Evolutionary conservation across 2,113 vertebrate species (phyloP), one percentile per base, ranked within the genome.

Genomic region (Cinclus mexicanus): DNA sequence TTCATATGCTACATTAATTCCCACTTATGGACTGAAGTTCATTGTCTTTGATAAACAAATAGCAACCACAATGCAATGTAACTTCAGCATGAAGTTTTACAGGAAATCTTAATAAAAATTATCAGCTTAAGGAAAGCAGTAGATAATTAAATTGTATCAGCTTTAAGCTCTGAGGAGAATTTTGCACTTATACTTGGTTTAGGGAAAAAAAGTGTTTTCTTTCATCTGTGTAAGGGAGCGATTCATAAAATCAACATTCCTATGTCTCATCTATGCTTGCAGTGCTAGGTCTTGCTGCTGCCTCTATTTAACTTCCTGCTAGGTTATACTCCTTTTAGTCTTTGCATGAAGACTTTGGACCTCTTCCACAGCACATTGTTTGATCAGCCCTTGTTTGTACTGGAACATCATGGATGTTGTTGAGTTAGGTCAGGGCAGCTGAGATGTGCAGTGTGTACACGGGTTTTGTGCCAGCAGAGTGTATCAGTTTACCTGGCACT

Each of bases 141-240:
- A 49, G 17, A 16, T 71, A 68, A 87, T 64, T 47, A 8, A 75
- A 82, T 60, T 31, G 3, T 49, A 61, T 64, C 16, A 53, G 24
- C 53, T 85, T 83, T 42, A 86, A 70, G 10, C 39, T 90, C 21
- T 50, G 57, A 33, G 16, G 35, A 9, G 11, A 16, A 19, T 77
- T 49, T 76, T 83, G 65, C 56, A 31, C 28, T 87, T 69, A 6
- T 3, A 79, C 6, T 28, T 84, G 37, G 6, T 69, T 91, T 85
- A 72, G 50, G 44, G 24, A 68, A 41, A 41, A 89, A 65, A 21
- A 84, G 20, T 67, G 29, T 60, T 80, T 88, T 71, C 63, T 61
- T 87, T 70, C 28, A 29, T 64, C 44, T 1, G 0, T 74, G 16
- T 75, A 47, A 80, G 46, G 35, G 20, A 88, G 31, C 0, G 0